Conservation (phyloP, 2,888 invertebrate genomes). For the Heliconius ismenius region DNA sequence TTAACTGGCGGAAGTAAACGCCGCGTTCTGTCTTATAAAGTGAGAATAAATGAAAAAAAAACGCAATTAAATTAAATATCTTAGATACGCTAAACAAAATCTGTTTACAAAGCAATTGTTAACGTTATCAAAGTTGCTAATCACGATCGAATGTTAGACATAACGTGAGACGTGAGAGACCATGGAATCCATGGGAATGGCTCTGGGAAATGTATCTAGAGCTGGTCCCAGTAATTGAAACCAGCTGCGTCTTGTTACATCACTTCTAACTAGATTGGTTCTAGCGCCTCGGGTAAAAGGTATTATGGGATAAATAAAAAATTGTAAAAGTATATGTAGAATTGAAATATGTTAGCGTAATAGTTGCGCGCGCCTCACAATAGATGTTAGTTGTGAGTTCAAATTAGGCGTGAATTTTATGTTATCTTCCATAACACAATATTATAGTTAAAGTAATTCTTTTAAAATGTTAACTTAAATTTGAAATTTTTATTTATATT, state of each 20-base stretch:
- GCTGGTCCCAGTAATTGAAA: conserved; percentile 15
- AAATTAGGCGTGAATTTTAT: background rate
- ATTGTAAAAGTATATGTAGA: background rate
- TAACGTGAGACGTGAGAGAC: conserved; percentile 28
- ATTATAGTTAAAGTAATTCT: too few relatives aligned
- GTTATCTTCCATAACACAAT: too few relatives aligned
- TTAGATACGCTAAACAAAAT: background rate
- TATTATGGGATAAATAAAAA: conserved; percentile 11
- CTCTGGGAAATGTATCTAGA: conserved; percentile 1
- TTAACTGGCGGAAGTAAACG: too few relatives aligned
- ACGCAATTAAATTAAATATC: background rate
- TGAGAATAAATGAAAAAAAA: background rate
- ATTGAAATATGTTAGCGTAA: background rate
- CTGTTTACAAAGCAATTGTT: conserved; percentile 21
- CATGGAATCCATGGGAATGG: conserved; percentile 33
- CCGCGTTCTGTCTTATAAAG: too few relatives aligned
- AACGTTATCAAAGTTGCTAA: conserved; percentile 31
- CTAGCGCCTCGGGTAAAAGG: conserved; percentile 9
- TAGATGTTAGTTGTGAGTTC: background rate
- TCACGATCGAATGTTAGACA: conserved; percentile 31
- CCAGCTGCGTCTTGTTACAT: conserved; percentile 19
- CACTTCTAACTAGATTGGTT: conserved; percentile 3
- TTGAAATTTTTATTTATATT: too few relatives aligned
- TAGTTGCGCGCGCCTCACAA: background rate
- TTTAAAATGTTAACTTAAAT: too few relatives aligned